phyloP scores from a whole-genome alignment of 1,140 invertebrate genomes.

The Drosophila bipectinata region DNA sequence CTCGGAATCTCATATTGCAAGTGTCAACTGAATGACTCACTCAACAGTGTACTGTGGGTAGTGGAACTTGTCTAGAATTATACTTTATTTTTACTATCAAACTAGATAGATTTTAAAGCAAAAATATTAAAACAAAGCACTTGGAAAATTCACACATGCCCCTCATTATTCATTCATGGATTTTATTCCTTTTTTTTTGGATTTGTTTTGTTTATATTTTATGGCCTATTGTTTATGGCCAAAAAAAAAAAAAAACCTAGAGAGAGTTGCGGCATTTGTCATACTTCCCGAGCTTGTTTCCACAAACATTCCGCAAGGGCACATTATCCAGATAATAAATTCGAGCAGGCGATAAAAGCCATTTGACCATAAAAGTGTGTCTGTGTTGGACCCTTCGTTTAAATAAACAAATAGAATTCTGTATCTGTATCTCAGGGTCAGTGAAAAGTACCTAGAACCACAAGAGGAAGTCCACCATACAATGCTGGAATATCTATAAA shows the following conservation, averaged over 20 bases:
- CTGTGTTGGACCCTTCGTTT: conserved; percentile 1
- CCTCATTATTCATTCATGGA: conserved; percentile 20
- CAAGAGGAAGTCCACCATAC: conserved; percentile 24
- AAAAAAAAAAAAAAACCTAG: background rate
- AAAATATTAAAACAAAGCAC: no score
- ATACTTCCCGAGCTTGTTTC: conserved; percentile 46
- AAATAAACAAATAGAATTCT: conserved; percentile 56
- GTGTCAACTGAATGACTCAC: conserved; percentile 59
- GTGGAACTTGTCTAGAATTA: conserved; percentile 1
- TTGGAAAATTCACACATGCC: background rate
- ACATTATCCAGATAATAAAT: conserved; percentile 76
- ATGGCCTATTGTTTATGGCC: conserved; percentile 54
- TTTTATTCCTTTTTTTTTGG: conserved; percentile 25
- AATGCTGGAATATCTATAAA: no score
- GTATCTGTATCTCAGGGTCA: conserved; percentile 7
- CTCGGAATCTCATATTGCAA: conserved; percentile 19
- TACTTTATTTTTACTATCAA: no score
- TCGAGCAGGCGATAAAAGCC: conserved; percentile 64
- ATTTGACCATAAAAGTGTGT: conserved; percentile 60
- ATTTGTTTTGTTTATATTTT: conserved; percentile 67
- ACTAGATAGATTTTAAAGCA: no score
- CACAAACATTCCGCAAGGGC: conserved; percentile 64
- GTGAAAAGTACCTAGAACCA: background rate
- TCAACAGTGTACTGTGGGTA: conserved; percentile 20
- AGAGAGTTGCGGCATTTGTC: conserved; percentile 32